Base-by-base conservation (phyloP, 2,888 invertebrate genomes). In the Leucophenga maculata region DNA sequence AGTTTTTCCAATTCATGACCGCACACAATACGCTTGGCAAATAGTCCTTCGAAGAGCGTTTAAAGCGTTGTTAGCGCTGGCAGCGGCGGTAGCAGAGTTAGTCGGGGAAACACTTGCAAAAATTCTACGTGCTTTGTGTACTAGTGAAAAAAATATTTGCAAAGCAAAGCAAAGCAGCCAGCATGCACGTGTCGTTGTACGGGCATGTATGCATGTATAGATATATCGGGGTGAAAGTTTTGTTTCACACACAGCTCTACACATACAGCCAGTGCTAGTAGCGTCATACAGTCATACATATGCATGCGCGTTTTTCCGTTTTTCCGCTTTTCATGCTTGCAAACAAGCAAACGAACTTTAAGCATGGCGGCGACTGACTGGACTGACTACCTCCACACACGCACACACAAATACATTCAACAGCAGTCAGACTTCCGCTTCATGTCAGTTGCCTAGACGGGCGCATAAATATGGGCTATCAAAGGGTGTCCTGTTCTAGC, bases 301-400 rank as follows among this genome's bases (percentile, higher is more conserved):
- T 83, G 78, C 79, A 81, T 80, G 77, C 74, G 73, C 79, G 78
- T 79, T 84, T 57, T 83, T 83, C 82, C 84, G 80, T 79, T 84
- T 57, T 83, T 83, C 82, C 84, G 80, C 79, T 82, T 79, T 83
- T 79, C 46, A 46, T 54, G 68, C 46, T 16, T 39, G 39, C 22
- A 39, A 66, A 55, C 18, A 32, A 66, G 50, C 52, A 52, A 50
- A 52, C 48, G 14, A 65, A 48, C 52, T 62, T 60, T 39, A 52
- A 60, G 68, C 68, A 64, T 65, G 65, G 68, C 68, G 64, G 64
- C 65, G 32, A 32, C 32, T 16, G 16, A 32, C 60, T 26, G 22
- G n/a, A 50, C 50, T 50, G 9, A 4, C 18, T 50, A 50, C 14
- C 50, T 16, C 50, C 32, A 59, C 55, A 69, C 60, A 65, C 65